Evolutionary conservation across 2,113 vertebrate species (phyloP).

Genomic region (Mobula hypostoma): DNA sequence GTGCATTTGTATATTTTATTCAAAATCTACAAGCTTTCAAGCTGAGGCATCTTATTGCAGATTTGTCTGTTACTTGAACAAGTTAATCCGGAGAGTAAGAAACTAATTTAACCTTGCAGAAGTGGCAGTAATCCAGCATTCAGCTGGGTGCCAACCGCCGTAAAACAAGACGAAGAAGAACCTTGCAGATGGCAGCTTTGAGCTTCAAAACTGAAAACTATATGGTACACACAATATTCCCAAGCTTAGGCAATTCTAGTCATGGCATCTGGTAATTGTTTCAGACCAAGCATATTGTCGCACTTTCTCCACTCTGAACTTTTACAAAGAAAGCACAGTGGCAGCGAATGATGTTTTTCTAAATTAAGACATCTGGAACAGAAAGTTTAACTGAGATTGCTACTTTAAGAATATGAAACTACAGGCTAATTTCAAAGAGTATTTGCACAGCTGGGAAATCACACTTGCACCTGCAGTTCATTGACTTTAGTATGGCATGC

Average conservation of each 20-base stretch:
- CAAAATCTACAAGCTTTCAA: not conserved
- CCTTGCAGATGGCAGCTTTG: not conserved
- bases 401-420: not conserved
- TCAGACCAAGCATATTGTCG: not conserved
- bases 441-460: not conserved
- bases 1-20: not conserved
- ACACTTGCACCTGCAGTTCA: slow-evolving; percentile 1
- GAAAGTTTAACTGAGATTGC: not conserved
- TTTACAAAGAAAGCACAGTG: not conserved
- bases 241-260: not conserved
- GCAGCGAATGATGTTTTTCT: not conserved
- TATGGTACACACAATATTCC: not conserved
- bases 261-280: not conserved
- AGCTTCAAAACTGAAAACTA: not conserved
- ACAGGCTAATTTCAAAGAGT: not conserved
- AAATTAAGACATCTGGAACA: not conserved
- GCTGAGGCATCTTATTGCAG: not conserved
- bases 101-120: not conserved
- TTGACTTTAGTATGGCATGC: not conserved
- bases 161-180: too few species aligned
- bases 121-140: too few species aligned
- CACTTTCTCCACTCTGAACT: not conserved
- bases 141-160: too few species aligned
- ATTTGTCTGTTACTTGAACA: not conserved
- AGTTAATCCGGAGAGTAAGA: not conserved